Evolutionary conservation across 2,888 invertebrate genomes (phyloP), one percentile per base, ranked within the genome.

Genomic region (Andrena minutula): DNA sequence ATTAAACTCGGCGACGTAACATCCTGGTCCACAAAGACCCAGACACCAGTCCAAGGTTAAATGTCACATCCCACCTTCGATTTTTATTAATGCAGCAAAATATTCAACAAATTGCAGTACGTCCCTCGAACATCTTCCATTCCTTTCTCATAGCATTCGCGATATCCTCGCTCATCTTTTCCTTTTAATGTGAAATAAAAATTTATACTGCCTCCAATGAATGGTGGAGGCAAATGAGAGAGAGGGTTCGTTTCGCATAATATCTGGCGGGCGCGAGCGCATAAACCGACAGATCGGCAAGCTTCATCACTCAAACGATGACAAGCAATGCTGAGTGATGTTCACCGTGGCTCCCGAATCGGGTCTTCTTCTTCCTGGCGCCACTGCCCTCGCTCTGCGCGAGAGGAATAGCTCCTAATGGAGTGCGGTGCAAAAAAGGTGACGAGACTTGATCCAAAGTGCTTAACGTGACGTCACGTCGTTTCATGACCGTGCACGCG

Each of bases 301-400:
- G 85, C 81, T 85, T 90, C 90, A 91, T 91, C 92, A 89, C 88
- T 91, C 89, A 89, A 91, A 89, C 88, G 89, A 91, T 91, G 91
- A 91, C 90, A 91, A 89, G 89, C 90, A 91, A 91, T 90, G 90
- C 91, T 89, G 91, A 90, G 90, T 91, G 91, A 91, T 90, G 90
- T 86, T 90, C 89, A 65, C 82, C 84, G 86, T 88, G 82, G 84
- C 80, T 69, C 61, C 69, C 73, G 82, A 78, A 83, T 79, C 82
- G 80, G 51, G 64, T 70, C 75, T 23, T 58, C 68, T 65, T 60
- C 73, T 70, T 74, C 23, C 49, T 41, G 63, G 61, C 80, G 63
- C 58, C 73, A 65, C 65, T 58, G 53, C 58, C 26, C 56, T 28
- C 53, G 28, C 69, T 56, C 41, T 16, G 61, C 71, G n/a, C 81